Percentiles rank a stretch among this genome's conserved stretches.
Evolutionary conservation across 1,140 invertebrate genomes (phyloP).

Genomic region (Holcopasites calliopsidis): DNA sequence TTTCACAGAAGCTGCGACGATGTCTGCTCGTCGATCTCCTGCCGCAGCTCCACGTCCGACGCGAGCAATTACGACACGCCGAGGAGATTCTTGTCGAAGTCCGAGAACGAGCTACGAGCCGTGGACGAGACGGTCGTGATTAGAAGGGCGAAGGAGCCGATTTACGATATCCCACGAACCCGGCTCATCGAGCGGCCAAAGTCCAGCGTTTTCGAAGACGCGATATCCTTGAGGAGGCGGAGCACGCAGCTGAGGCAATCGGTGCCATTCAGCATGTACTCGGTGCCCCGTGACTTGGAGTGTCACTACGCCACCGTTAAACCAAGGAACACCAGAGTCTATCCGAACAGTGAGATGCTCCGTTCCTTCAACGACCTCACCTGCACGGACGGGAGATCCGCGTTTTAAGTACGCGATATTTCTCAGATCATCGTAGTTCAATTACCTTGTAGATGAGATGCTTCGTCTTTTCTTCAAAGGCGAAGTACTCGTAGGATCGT

Average conservation of each 20-base stretch:
- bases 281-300: not conserved
- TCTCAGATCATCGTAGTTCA: too few species aligned
- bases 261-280: constrained; percentile 9
- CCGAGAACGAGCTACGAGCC: constrained; percentile 31
- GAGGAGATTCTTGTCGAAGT: constrained; percentile 49
- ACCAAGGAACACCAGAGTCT: constrained; percentile 32
- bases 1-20: constrained; percentile 35
- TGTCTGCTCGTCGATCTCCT: not conserved
- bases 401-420: not conserved
- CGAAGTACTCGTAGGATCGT: not conserved
- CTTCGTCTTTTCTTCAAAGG: not conserved
- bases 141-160: not conserved
- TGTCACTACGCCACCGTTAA: constrained; percentile 49
- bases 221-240: constrained; percentile 35
- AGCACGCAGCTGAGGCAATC: not conserved
- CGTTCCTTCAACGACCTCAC: too few species aligned
- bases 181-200: constrained; percentile 29
- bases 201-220: constrained; percentile 52
- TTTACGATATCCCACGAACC: constrained; percentile 52
- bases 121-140: not conserved
- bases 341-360: not conserved
- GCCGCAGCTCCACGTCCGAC: not conserved
- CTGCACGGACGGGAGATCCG: not conserved
- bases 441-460: not conserved
- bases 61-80: constrained; percentile 51